Conservation (phyloP, 2,888 invertebrate genomes). For the Drosophila pseudotalamancana region DNA sequence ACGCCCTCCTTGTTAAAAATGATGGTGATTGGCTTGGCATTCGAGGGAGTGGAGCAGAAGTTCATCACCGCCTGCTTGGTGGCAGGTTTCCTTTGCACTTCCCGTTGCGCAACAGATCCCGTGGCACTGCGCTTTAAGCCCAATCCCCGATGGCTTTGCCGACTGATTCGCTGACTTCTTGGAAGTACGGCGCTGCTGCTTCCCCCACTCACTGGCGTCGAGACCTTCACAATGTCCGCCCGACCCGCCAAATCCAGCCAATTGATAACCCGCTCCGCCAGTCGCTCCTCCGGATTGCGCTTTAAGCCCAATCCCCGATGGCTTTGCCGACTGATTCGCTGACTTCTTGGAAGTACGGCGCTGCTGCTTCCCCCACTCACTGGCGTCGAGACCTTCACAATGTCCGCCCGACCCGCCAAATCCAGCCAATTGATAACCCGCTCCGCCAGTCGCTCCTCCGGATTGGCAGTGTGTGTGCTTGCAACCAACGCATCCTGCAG, state of each 20-base stretch:
- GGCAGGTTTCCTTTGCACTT: constrained; percentile 31
- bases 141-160: constrained; percentile 31
- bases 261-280: constrained; percentile 90
- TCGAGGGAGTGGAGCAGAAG: constrained; percentile 38
- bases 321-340: constrained; percentile 30
- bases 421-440: constrained; percentile 92
- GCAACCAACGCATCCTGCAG: constrained; percentile 70
- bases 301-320: constrained; percentile 48
- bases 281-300: constrained; percentile 81
- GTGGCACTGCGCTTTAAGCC: constrained; percentile 43
- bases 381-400: constrained; percentile 51
- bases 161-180: constrained; percentile 38
- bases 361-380: constrained; percentile 27
- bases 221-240: constrained; percentile 75
- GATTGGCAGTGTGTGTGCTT: constrained; percentile 47
- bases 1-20: constrained; percentile 83
- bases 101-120: constrained; percentile 37
- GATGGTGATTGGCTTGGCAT: constrained; percentile 83
- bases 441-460: constrained; percentile 86
- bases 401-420: constrained; percentile 87
- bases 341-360: constrained; percentile 31
- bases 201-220: constrained; percentile 28
- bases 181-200: constrained; percentile 31
- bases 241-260: constrained; percentile 92
- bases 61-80: constrained; percentile 11